phyloP scores from a whole-genome alignment of 2,113 vertebrate genomes.

The Ariopsis seemanni region DNA sequence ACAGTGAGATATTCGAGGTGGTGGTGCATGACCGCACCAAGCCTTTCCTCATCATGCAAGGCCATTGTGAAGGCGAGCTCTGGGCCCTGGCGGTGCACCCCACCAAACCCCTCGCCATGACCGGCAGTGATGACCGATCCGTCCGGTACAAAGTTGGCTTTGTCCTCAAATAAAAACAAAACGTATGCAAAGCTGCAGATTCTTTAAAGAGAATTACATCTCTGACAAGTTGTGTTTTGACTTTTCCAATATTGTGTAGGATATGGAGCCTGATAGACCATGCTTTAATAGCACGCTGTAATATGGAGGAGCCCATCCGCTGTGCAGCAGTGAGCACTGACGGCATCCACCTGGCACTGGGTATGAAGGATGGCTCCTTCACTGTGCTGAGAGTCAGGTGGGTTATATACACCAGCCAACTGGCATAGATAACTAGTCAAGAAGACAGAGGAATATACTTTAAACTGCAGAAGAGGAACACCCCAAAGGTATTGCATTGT shows the following conservation, averaged over 20 bases:
- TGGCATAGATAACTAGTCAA: neutral
- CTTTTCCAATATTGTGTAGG: conserved; percentile 64
- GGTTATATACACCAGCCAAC: conserved; percentile 26
- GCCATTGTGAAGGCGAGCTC: conserved; percentile 97
- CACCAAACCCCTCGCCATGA: conserved; percentile 95
- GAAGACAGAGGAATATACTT: neutral
- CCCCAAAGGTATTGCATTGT: neutral
- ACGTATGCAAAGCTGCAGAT: neutral
- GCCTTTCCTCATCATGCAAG: conserved; percentile 98
- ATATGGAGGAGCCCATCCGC: conserved; percentile 97
- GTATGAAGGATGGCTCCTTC: conserved; percentile 98
- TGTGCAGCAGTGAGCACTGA: conserved; percentile 93
- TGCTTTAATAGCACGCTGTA: conserved; percentile 94
- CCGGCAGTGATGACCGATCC: conserved; percentile 95
- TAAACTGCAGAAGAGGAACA: neutral
- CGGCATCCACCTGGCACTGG: conserved; percentile 93
- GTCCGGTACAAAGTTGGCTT: conserved; percentile 79
- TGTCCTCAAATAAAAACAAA: neutral
- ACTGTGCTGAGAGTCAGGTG: conserved; percentile 96
- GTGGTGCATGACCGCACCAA: conserved; percentile 97
- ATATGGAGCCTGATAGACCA: conserved; percentile 99
- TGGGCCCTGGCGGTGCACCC: conserved; percentile 98
- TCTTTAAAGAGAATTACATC: neutral
- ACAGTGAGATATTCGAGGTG: conserved; percentile 98
- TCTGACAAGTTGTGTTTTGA: neutral